phyloP scores from a whole-genome alignment of 2,888 invertebrate genomes.

The Leptopilina syphax region DNA sequence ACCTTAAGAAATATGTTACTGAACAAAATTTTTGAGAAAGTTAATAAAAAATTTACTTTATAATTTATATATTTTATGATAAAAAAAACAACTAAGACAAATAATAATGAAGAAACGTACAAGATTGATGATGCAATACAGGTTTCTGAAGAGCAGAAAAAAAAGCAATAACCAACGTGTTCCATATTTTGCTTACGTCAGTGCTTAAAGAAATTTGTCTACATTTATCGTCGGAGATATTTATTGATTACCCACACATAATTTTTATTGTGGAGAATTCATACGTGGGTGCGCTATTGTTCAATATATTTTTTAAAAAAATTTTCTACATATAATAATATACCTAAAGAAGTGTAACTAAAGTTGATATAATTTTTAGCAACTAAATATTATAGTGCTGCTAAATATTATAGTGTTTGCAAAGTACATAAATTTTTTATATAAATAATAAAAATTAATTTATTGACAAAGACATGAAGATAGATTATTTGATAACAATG shows the following conservation, averaged over 20 bases:
- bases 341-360: no score
- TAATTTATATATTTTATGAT: no score
- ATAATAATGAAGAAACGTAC: no score
- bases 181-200: constrained; percentile 6
- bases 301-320: background rate
- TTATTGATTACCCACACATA: background rate
- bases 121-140: no score
- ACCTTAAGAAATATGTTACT: no score
- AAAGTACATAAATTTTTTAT: no score
- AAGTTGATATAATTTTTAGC: no score
- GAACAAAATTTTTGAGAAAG: no score
- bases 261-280: background rate
- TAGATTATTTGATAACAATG: background rate
- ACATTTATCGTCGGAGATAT: constrained; percentile 16
- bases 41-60: no score
- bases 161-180: background rate
- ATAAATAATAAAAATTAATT: background rate
- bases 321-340: background rate
- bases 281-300: constrained; percentile 12
- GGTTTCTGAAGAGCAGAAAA: background rate
- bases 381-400: no score
- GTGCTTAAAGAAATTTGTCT: constrained; percentile 2
- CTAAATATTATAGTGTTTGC: no score
- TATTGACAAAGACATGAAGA: background rate
- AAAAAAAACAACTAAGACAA: no score